Evolutionary conservation across 2,888 invertebrate genomes (phyloP), one percentile per base, ranked within the genome.

Genomic region (Drosophila neutralis): DNA sequence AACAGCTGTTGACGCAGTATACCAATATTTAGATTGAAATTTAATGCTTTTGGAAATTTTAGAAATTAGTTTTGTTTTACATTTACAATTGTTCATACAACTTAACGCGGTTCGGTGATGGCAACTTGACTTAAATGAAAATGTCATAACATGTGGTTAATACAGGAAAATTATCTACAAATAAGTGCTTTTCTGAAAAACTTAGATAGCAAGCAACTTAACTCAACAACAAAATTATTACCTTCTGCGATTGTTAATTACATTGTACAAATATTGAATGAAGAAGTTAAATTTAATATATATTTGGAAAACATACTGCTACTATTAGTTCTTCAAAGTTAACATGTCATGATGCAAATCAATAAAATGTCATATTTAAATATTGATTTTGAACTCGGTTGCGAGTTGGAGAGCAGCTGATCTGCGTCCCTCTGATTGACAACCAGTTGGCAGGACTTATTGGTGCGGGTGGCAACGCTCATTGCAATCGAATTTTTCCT

Each of bases 161-260:
- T n/a, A n/a, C 0, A 4, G n/a, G 4, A n/a, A n/a, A 18, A 18
- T 18, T 8, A 8, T 3, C 38, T 8, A 7, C 2, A 18, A 18
- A 38, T 18, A 8, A 18, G 7, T 38, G 18, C n/a, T n/a, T n/a
- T 42, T 40, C 40, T n/a, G 5, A n/a, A n/a, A 6, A n/a, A n/a
- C 6, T 2, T 38, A 18, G 7, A 38, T 1, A 8, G 18, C 18
- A 7, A 18, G 18, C 36, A 18, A 36, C 36, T 18, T 0, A n/a
- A n/a, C 2, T 10, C n/a, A 42, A n/a, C 5, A 11, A n/a, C 2
- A n/a, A n/a, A n/a, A 42, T n/a, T 6, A 11, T n/a, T n/a, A 40
- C 0, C 1, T n/a, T 0, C 0, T 5, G 5, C 10, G 40, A 40
- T n/a, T n/a, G n/a, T n/a, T 40, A n/a, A 40, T 11, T n/a, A 2